These are phyloP conservation scores for Macaria notata DNA, from an alignment of 2,888 invertebrate genomes.

Conservation along the genomic window DNA sequence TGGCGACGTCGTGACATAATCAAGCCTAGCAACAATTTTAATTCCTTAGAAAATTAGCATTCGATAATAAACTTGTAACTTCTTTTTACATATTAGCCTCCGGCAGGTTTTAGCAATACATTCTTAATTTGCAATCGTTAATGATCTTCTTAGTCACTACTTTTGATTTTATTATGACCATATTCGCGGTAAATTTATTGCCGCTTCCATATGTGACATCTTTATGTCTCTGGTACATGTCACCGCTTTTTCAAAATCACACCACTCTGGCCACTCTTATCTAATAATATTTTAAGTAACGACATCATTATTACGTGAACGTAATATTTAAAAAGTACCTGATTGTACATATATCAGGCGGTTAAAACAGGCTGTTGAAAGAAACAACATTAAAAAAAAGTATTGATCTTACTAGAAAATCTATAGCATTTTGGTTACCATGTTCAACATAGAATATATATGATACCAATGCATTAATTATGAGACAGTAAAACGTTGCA, in stretches of 20 bases:
- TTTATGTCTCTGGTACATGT: slow-evolving; percentile 46
- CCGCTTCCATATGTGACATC: slow-evolving; percentile 32
- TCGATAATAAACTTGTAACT: neutral
- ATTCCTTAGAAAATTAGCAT: neutral
- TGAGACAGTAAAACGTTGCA: no score
- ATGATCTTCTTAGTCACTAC: slow-evolving; percentile 3
- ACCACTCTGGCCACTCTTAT: slow-evolving; percentile 49
- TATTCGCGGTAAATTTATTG: slow-evolving; percentile 10
- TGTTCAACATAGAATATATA: no score
- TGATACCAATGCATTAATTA: no score
- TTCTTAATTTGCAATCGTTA: slow-evolving; percentile 13
- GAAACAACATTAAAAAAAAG: no score
- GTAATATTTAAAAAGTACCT: no score
- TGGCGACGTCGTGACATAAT: no score
- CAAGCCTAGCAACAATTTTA: neutral
- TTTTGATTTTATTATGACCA: slow-evolving; percentile 12
- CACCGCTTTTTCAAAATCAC: slow-evolving; percentile 57
- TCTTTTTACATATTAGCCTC: neutral
- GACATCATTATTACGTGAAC: no score
- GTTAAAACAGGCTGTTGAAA: no score
- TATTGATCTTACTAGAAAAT: no score
- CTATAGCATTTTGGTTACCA: no score
- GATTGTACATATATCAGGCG: no score
- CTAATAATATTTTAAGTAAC: no score
- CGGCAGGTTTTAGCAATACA: slow-evolving; percentile 1